Evolutionary conservation across 2,888 invertebrate genomes (phyloP), one percentile per base, ranked within the genome.

Genomic region (Sepiola atlantica): DNA sequence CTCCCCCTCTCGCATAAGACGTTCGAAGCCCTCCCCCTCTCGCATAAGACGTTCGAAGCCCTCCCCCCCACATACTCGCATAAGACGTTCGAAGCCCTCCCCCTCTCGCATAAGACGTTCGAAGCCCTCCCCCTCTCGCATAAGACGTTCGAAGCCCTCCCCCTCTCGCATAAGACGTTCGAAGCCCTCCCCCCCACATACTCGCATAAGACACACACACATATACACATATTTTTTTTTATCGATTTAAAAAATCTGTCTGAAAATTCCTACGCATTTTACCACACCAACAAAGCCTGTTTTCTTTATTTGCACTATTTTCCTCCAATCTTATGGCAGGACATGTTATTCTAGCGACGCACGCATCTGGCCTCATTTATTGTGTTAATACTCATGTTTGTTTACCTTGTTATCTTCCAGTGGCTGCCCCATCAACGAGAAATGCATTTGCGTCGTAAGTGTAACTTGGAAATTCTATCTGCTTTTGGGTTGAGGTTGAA

Each of bases 391-490:
- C 32, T 77, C n/a, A 77, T 77, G 77, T 77, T 77, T 77, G 32
- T 77, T 77, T 77, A 77, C 77, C 77, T 77, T 77, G 32, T 77
- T 77, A 77, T 77, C n/a, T 77, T 77, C 77, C 77, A 77, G 77
- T 77, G 77, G 77, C 77, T 77, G 77, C 18, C 77, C 77, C n/a
- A 77, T 32, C 77, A 77, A 77, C 77, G n/a, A 77, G 77, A 77
- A 77, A 77, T 77, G 77, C 77, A 32, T 77, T 77, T 77, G 77
- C 32, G 77, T 77, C 77, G 77, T 77, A 77, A 77, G 77, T 77
- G 77, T 77, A 77, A 77, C 77, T 77, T 77, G 77, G 77, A 77
- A 77, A 77, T 77, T 77, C 77, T 32, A 77, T 77, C 77, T 77
- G 77, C 77, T 77, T 77, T n/a, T 77, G 4, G 77, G 77, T 77